Base-by-base conservation (phyloP, 37 sponge, comb jelly and placozoan species). In the Hormiphora californensis region DNA sequence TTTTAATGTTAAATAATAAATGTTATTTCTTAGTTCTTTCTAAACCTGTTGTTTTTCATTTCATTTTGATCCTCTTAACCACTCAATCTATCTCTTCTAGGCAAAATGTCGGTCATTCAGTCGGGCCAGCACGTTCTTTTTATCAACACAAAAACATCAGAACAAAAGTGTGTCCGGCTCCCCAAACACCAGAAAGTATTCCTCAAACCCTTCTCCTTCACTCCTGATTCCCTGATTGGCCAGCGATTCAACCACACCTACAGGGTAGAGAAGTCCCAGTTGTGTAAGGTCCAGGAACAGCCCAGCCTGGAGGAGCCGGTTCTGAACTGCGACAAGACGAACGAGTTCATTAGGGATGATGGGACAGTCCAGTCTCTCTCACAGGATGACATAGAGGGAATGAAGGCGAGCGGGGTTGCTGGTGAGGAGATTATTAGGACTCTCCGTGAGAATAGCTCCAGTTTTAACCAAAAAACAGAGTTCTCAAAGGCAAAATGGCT, bases 401-500 rank as follows among this genome's bases (percentile, higher is more conserved):
- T 67, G 68, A 67, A 67, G 28, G 5, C 68, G 31, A 67, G 34
- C 4, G 68, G 68, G 3, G 28, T 67, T 8, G 36, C 68, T 67
- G 68, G 68, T 32, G 39, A 34, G 4, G 68, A 67, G 19, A 67
- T 67, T 67, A 39, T 67, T 21, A 67, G 37, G 39, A 35, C 21
- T 67, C 19, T 67, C 31, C 38, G 12, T 32, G 68, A 67, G 36
- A 67, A 67, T 30, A 67, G 68, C 34, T 19, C 39, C 5, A 28
- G 38, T 35, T 67, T 67, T 32, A 67, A 67, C 12, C 38, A 28
- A 28, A 67, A 67, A 34, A 67, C 68, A 8, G 38, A 67, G 37
- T 67, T 67, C 37, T 67, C 68, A 35, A 67, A 67, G 34, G 68
- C 39, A 8, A 67, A 67, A 67, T 67, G 68, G 68, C 68, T 67